Conservation (phyloP, 1,140 invertebrate species). For the Drosophila triauraria region DNA sequence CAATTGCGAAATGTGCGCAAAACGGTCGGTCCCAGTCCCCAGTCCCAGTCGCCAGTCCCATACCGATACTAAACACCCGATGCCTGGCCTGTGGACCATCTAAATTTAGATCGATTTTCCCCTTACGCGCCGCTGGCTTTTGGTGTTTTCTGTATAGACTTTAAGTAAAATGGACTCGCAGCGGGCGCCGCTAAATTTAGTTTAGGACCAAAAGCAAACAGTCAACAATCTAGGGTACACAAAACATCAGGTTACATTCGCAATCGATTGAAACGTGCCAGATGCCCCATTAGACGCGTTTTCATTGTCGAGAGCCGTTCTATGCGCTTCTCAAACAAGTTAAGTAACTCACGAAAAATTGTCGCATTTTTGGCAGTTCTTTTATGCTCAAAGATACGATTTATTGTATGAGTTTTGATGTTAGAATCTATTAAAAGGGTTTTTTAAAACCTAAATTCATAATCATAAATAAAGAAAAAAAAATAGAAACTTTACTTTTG, state of each 20-base stretch:
- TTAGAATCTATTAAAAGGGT: too few relatives aligned
- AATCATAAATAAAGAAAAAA: too few relatives aligned
- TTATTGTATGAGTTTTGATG: too few relatives aligned
- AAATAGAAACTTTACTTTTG: too few relatives aligned
- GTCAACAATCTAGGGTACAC: slow-evolving; percentile 40
- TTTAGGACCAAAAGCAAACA: slow-evolving; percentile 41
- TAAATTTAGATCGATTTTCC: slow-evolving; percentile 47
- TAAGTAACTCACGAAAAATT: too few relatives aligned
- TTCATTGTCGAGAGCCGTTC: slow-evolving; percentile 13
- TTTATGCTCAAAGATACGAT: too few relatives aligned
- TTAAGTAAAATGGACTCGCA: slow-evolving; percentile 43
- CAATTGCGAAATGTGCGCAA: slow-evolving; percentile 26
- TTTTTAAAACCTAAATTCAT: too few relatives aligned
- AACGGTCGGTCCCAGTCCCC: neutral
- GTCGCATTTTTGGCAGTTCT: too few relatives aligned
- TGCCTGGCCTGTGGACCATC: slow-evolving; percentile 11
- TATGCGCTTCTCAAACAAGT: neutral
- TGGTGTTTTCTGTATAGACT: slow-evolving; percentile 34
- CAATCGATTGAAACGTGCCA: slow-evolving; percentile 44
- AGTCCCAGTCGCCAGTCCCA: neutral
- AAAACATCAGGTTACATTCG: slow-evolving; percentile 46
- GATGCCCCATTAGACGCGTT: slow-evolving; percentile 31
- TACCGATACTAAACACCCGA: slow-evolving; percentile 25
- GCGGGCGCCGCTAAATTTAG: slow-evolving; percentile 35
- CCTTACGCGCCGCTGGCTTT: slow-evolving; percentile 7